Base-by-base conservation (phyloP, 35 echinoderm and acorn worm species). In the Stichopus chloronotus region DNA sequence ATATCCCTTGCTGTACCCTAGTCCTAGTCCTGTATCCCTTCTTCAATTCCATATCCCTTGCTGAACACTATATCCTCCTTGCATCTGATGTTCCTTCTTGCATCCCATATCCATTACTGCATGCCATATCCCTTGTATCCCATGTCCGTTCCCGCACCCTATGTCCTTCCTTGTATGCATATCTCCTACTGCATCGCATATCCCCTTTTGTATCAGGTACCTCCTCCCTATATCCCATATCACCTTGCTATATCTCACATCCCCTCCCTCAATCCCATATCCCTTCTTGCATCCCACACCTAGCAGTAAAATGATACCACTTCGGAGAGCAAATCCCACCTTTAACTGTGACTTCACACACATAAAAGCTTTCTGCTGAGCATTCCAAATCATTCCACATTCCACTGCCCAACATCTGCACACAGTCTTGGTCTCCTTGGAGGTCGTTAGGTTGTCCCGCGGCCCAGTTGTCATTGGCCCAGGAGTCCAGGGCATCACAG, bases 321-420 rank as follows among this genome's bases (percentile, higher is more conserved):
- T 63, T 63, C 60, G 9, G 4, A 12, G 9, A 19, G 68, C 68
- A 19, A 72, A 12, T 53, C 95, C 58, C 52, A 96, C 95, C 92
- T 94, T 96, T 96, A 52, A 88, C 72, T 17, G 69, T 96, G 89
- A 96, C 83, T 76, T 96, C 95, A 94, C 95, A 96, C 58, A 96
- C 90, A 87, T 96, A 96, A 55, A 87, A 57, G 20, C 76, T 92
- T 1, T 79, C 19, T 4, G 92, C 52, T 20, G 78, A 25, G 59
- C 95, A 96, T 14, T 94, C 91, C 88, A 93, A 88, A 53, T 96
- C 95, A 25, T 96, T 94, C 95, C 95, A 96, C 30, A 85, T 63
- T 57, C 95, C 95, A 17, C 93, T 84, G 43, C 83, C 88, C n/a
- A 81, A 56, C 93, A 96, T 92, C 89, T 94, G 90, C 8, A 68